Base-by-base conservation (phyloP, 2,888 invertebrate genomes). In the Caenorhabditis sinica region DNA sequence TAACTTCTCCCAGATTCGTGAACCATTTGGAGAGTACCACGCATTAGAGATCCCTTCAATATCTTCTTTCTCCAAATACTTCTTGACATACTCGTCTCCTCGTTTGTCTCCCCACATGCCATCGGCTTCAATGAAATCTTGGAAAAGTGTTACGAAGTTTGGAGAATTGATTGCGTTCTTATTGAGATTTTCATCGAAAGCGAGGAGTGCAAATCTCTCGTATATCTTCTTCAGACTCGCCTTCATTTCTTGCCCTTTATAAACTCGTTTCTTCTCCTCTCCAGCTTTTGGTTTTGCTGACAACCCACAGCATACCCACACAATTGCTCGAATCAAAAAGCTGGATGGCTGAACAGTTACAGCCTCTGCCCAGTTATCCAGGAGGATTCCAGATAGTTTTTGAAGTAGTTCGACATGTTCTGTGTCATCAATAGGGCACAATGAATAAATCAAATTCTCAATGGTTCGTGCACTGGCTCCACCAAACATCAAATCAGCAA, bases 1-100 rank as follows among this genome's bases (percentile, higher is more conserved):
- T 33, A 84, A 25, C 25, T 83, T 83, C 49, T 89, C 89, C 89
- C 89, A 89, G 6, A 89, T 61, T 40, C 89, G 72, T 1, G 89
- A 89, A 5, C 85, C 80, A 40, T 82, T 80, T 28, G 74, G 68
- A 6, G 85, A 87, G 15, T 82, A 53, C 81, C 81, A 85, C 0
- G 77, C 56, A 1, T n/a, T 74, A 1, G 65, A 74, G 17, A 83
- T 79, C 25, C 60, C 66, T 2, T 60, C 80, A 63, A 49, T 40
- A 58, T 84, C 79, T 4, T 77, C 79, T 43, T 79, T 84, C 25
- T 75, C 73, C 0, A 86, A 30, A 17, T 65, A 28, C 28, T 73
- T 72, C 43, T 58, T 63, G 28, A 86, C 69, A 33, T 74, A 86
- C 33, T 73, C 80, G n/a, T 76, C 85, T 2, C 66, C 71, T 49